Evolutionary conservation across 2,888 invertebrate species (phyloP).

Genomic region (Strigamia maritima): DNA sequence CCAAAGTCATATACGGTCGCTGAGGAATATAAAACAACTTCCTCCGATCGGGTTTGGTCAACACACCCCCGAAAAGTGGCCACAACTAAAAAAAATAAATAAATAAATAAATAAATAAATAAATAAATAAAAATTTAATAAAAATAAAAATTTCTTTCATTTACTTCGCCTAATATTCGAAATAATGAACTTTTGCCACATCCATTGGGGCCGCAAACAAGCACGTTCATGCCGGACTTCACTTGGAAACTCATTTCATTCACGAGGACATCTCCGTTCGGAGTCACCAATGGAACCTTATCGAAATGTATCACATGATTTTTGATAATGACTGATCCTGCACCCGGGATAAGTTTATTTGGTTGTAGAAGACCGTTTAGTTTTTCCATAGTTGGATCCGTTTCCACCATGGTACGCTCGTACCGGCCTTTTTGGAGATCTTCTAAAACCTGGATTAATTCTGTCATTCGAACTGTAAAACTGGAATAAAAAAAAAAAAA

Average conservation of each 20-base stretch:
- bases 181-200: constrained; percentile 97
- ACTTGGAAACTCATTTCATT: constrained; percentile 83
- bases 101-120: constrained; percentile 22
- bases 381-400: neutral
- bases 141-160: neutral
- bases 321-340: constrained; percentile 71
- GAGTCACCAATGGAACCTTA: constrained; percentile 90
- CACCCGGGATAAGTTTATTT: constrained; percentile 60
- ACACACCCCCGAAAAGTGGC: constrained; percentile 90
- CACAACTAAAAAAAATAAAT: constrained; percentile 63
- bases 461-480: constrained; percentile 88
- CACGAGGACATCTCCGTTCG: constrained; percentile 92
- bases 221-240: constrained; percentile 88
- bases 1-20: constrained; percentile 96
- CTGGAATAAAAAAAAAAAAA: constrained; percentile 47
- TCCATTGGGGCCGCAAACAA: constrained; percentile 98
- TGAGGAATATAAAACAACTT: constrained; percentile 94
- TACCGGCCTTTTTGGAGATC: constrained; percentile 65
- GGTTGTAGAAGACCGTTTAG: neutral
- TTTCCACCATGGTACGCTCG: constrained; percentile 64
- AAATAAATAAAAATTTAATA: constrained; percentile 20
- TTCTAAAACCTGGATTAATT: constrained; percentile 76
- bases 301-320: constrained; percentile 91
- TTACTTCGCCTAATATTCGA: constrained; percentile 83
- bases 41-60: constrained; percentile 91